Conservation (phyloP, 2,113 vertebrate genomes). For the Zosterops japonicus region DNA sequence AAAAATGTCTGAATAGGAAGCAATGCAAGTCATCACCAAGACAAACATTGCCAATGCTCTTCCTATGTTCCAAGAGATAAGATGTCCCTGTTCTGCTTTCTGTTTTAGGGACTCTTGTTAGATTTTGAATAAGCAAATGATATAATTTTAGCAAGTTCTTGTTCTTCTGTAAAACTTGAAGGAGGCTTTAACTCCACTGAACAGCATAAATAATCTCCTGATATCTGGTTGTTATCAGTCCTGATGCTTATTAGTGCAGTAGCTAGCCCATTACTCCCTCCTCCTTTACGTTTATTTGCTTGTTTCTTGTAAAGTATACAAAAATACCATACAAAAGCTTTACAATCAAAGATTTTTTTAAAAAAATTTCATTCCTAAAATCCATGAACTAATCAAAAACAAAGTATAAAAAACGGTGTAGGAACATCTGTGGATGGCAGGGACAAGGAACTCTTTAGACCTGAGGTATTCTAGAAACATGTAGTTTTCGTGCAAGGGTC, state of each 20-base stretch:
- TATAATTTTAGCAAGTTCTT: background rate
- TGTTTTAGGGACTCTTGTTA: background rate
- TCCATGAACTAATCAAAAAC: background rate
- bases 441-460: too few relatives aligned
- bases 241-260: background rate
- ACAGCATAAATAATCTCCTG: background rate
- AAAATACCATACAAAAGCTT: background rate
- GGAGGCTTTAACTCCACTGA: background rate
- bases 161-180: background rate
- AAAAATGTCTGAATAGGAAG: background rate
- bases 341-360: background rate
- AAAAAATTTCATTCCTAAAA: background rate
- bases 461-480: too few relatives aligned
- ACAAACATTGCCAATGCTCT: background rate
- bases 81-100: background rate
- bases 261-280: background rate
- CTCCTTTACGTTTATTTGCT: background rate
- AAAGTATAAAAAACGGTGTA: accelerated
- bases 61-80: background rate
- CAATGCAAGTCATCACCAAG: constrained; percentile 12
- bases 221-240: background rate
- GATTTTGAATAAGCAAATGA: background rate
- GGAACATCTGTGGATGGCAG: too few relatives aligned
- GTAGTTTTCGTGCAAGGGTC: too few relatives aligned
- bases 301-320: background rate